Evolutionary conservation across 2,113 vertebrate species (phyloP), one percentile per base, ranked within the genome.

Genomic region (Hemiprocne comata): DNA sequence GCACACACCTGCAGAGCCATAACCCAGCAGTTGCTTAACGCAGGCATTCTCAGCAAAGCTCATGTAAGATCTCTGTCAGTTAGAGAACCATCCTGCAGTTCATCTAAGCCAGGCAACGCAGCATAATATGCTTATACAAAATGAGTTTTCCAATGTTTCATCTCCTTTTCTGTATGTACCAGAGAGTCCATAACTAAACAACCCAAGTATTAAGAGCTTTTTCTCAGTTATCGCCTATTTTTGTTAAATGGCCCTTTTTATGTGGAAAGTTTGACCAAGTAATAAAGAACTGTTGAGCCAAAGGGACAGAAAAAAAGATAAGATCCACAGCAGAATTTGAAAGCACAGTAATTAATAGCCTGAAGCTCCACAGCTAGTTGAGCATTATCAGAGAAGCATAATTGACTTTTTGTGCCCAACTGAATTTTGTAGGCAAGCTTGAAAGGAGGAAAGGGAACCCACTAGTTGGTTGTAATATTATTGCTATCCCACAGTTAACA

Each of bases 61-160:
- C 17, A 2, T 21, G 28, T 1, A 28, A 16, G 31, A 2, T 26
- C 64, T 33, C 74, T 33, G 17, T 17, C 65, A 29, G 0, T 31
- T 26, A 2, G 0, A 23, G n/a, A 70, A n/a, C 1, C 0, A 36
- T 8, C 34, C 14, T 31, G 15, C 3, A 17, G 9, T 79, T 65
- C 58, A n/a, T 7, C 58, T 34, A 1, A 71, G 33, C 42, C 73
- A 81, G 65, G 33, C 62, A 72, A 33, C 26, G 1, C 33, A 18
- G 51, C n/a, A 24, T 50, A 46, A 50, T 17, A 11, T 1, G 3
- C n/a, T 89, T 16, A 54, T 5, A 17, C 38, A 71, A 71, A 87
- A 44, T 10, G 36, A 38, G 7, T 14, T 73, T 70, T 44, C 31
- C 13, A 44, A 10, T 8, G 28, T 67, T 88, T 67, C 6, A 3